Evolutionary conservation across 1,140 invertebrate species (phyloP), one percentile per base, ranked within the genome.

Genomic region (Anastrepha obliqua): DNA sequence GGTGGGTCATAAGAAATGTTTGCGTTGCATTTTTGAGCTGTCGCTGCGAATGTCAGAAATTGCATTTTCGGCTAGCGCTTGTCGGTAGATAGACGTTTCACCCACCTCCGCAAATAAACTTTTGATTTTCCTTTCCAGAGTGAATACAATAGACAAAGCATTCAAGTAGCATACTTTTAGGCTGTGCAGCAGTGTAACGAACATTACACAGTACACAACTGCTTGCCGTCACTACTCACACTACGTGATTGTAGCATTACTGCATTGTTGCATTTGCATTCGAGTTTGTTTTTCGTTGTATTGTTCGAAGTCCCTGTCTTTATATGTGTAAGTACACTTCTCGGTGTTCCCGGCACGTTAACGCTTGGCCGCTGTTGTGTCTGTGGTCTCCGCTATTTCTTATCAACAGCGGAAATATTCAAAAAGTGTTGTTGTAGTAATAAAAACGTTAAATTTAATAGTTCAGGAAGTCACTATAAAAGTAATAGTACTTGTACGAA

Each of bases 361-460:
- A 67, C 7, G 7, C 64, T 20, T 39, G 5, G 8, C 20, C 29
- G 29, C 29, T 6, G 51, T 81, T 11, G 74, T 55, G 17, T 47
- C 47, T 81, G 74, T 29, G 47, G 67, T 55, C 74, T n/a, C 44
- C 47, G 74, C 74, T 55, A 15, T 81, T 81, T 81, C 74, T 81
- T 81, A 81, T 81, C 74, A 58, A 47, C 74, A 51, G 47, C 74
- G 74, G 74, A 81, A 81, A 81, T 81, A 81, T 81, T 81, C 74
- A 55, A 67, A 81, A 81, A 47, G 47, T 81, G 74, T 81, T 81
- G 74, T 81, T 81, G 74, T 81, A 58, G 74, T 81, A 81, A 81
- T 81, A 81, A 81, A 81, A 81, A 81, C 47, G 74, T 81, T 81
- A 81, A 81, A 81, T 81, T 81, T 81, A 81, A 81, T 81, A 81